A percentile compares a stretch with the other conserved stretches of the same genome.
Evolutionary conservation across 2,797 vertebrate species (phyloP).

Genomic region (Dromococcyx pavoninus): DNA sequence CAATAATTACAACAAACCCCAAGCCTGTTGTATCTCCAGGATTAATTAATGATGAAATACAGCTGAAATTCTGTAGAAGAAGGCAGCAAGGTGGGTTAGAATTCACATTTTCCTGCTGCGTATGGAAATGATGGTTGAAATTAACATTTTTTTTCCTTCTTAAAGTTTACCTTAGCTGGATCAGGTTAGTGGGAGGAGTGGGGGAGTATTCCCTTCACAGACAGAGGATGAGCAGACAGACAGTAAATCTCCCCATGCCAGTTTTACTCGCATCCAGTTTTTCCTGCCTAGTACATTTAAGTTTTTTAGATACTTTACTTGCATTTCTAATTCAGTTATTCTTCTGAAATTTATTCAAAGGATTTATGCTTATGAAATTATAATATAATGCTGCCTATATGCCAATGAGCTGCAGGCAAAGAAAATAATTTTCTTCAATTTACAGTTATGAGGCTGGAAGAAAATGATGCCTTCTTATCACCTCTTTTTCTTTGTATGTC

Average conservation of each 20-base stretch:
- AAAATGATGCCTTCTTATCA: slow-evolving; percentile 81
- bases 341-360: slow-evolving; percentile 86
- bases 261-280: slow-evolving; percentile 24
- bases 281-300: slow-evolving; percentile 72
- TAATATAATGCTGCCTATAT: slow-evolving; percentile 85
- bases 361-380: slow-evolving; percentile 87
- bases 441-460: slow-evolving; percentile 84
- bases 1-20: slow-evolving; percentile 78
- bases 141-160: slow-evolving; percentile 3
- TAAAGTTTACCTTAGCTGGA: slow-evolving; percentile 64
- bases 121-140: slow-evolving; percentile 34
- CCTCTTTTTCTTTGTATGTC: slow-evolving; percentile 79
- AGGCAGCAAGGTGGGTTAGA: slow-evolving; percentile 2
- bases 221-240: slow-evolving; percentile 38
- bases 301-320: slow-evolving; percentile 82
- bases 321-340: slow-evolving; percentile 85
- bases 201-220: slow-evolving; percentile 51
- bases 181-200: slow-evolving; percentile 50
- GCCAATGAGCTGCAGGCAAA: slow-evolving; percentile 85
- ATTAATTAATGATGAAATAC: slow-evolving; percentile 80
- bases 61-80: slow-evolving; percentile 64
- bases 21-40: slow-evolving; percentile 74
- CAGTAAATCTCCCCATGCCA: slow-evolving; percentile 31
- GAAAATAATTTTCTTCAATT: slow-evolving; percentile 88
- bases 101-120: slow-evolving; percentile 6